Base-by-base conservation (phyloP, 1,140 invertebrate genomes). In the Brachionus sp. region DNA sequence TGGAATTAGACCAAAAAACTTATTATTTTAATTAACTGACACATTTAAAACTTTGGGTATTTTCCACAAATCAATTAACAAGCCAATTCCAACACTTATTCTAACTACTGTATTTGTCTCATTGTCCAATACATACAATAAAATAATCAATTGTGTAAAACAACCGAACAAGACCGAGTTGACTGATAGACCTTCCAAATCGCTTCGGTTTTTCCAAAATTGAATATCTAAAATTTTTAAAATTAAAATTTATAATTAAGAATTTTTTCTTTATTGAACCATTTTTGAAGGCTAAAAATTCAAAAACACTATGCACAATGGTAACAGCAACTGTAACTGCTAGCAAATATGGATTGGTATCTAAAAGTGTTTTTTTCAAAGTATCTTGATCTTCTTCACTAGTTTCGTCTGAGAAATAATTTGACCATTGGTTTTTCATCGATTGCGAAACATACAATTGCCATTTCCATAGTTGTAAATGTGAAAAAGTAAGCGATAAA, bases 21-120 rank as follows among this genome's bases (percentile, higher is more conserved):
- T 53, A 42, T 62, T 77, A n/a, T 82, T 33, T 44, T 75, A 80
- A 12, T 77, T 44, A 16, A 42, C 37, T 46, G 82, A 77, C 73
- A 84, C 62, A 70, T 33, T 62, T 37, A 90, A 84, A 19, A 93
- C 96, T 91, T 99, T 99, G 85, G 97, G 94, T 78, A 99, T 98
- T 90, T 99, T 99, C 98, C 98, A 99, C 23, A 98, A 90, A 90
- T 99, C 98, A 87, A 99, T 99, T n/a, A 93, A 91, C 0, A 99
- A 90, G 4, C 98, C 96, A 84, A 99, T 92, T 46, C 88, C 87
- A 39, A 91, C 89, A 84, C 94, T 95, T 82, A 98, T 93, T 86
- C 93, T 92, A 25, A 99, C 94, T 84, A 99, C 92, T 42, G 94
- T 94, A 89, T 99, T 99, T 2, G 97, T 97, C 87, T 99, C 97